Conservation (phyloP, 2,888 invertebrate species). For the Idaea dimidiata region DNA sequence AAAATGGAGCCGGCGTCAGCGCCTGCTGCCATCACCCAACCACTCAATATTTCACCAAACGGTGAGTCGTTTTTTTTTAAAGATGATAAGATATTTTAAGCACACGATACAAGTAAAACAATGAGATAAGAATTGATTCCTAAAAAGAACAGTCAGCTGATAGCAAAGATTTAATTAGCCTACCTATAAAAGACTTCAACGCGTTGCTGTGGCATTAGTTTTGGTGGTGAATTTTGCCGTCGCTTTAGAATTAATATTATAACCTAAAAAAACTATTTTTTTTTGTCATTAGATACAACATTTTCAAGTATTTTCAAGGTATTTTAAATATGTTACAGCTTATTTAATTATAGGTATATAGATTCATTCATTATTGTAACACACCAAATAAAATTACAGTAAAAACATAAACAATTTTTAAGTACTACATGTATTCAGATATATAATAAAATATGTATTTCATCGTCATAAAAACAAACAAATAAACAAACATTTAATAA, state of each 20-base stretch:
- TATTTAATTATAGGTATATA: no score
- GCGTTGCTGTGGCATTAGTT: slow-evolving; percentile 6
- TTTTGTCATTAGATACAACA: no score
- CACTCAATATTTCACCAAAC: slow-evolving; percentile 82
- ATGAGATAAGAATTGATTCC: neutral
- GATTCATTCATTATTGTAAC: no score
- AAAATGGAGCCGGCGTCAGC: slow-evolving; percentile 83
- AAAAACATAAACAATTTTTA: no score
- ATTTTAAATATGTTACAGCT: no score
- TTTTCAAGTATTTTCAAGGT: no score
- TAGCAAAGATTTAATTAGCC: neutral
- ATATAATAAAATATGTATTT: no score
- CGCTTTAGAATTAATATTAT: neutral
- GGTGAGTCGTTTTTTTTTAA: slow-evolving; percentile 47
- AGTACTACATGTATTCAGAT: no score
- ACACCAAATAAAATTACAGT: no score
- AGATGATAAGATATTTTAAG: neutral
- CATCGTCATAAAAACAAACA: no score
- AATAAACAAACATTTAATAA: no score
- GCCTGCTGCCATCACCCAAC: slow-evolving; percentile 70
- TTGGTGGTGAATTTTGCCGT: neutral
- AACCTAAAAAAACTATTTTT: no score
- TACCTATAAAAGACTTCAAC: slow-evolving; percentile 20
- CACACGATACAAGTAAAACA: neutral
- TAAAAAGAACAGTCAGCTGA: neutral